Base-by-base conservation (phyloP, 2,888 invertebrate genomes). In the Thymelicus sylvestris region DNA sequence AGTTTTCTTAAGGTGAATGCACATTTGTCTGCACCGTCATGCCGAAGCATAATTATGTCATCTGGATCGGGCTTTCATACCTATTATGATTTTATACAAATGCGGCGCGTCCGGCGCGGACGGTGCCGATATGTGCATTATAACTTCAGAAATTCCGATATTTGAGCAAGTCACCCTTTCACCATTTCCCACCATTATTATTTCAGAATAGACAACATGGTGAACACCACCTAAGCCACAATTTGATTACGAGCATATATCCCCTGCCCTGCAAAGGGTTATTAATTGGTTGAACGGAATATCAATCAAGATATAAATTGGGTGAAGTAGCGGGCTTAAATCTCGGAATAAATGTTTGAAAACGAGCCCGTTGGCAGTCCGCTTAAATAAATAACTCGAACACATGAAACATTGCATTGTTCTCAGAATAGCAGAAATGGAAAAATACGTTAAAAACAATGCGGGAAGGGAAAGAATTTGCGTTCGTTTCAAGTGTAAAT, bases 381-480 rank as follows among this genome's bases (percentile, higher is more conserved):
- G 47, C 61, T 63, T 48, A 48, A 63, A 63, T 63, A 63, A 62
- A 62, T 62, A 62, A 62, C 61, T 62, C 8, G 44, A 62, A 62
- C 15, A 63, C 63, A 63, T 48, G 63, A 63, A 48, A 63, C 63
- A 31, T 63, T 48, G 48, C 48, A 63, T 47, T 47, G 47, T 31
- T 63, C 38, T n/a, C 31, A 63, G n/a, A 48, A 63, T 48, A 48
- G 48, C 48, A 0, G 48, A 63, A 63, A 31, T 44, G 63, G 13
- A 31, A 38, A 63, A 63, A 31, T n/a, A 62, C 19, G 62, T 2
- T 10, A 44, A 55, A 52, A 62, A 24, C 39, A n/a, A 48, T 47
- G 48, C 1, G 19, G 38, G 19, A 47, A 19, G 7, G 6, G 38
- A 63, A 63, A 13, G 12, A 63, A 12, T 48, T 31, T 63, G 48